Evolutionary conservation across 2,888 invertebrate genomes (phyloP).

Genomic region (Sthenelais limicola): DNA sequence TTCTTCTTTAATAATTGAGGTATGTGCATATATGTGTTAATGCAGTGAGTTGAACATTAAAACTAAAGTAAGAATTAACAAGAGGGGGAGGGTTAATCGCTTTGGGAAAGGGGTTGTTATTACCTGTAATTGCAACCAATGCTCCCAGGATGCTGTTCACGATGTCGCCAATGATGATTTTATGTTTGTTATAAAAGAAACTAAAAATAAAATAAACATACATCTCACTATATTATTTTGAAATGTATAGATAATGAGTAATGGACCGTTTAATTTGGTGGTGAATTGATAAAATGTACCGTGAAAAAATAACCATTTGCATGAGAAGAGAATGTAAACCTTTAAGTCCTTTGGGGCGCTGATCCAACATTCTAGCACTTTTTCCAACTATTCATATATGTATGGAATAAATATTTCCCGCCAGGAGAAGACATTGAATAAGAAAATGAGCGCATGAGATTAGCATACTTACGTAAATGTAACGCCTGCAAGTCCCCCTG

Average conservation of each 20-base stretch:
- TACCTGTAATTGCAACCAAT: slow-evolving; percentile 87
- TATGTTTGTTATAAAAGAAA: slow-evolving; percentile 70
- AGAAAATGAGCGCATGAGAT: slow-evolving; percentile 3
- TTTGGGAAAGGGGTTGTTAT: background rate
- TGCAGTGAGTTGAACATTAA: no score
- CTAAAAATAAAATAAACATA: slow-evolving; percentile 22
- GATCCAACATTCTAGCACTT: background rate
- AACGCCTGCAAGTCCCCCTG: slow-evolving; percentile 84
- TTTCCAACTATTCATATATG: background rate
- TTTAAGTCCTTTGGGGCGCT: no score
- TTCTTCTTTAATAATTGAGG: no score
- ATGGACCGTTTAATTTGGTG: no score
- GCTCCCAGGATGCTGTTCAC: slow-evolving; percentile 91
- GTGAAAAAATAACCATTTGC: no score
- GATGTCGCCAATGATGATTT: slow-evolving; percentile 86
- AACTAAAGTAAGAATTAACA: no score
- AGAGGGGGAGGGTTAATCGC: no score
- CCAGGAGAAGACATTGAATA: no score
- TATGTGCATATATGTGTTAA: no score
- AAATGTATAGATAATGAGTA: background rate
- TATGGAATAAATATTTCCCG: background rate
- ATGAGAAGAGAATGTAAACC: no score
- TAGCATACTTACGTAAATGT: slow-evolving; percentile 55
- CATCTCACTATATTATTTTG: background rate
- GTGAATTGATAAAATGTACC: no score